These are phyloP conservation scores for Ascidia mentula DNA, from an alignment of 23 tunicate species.

Conservation along the genomic window DNA sequence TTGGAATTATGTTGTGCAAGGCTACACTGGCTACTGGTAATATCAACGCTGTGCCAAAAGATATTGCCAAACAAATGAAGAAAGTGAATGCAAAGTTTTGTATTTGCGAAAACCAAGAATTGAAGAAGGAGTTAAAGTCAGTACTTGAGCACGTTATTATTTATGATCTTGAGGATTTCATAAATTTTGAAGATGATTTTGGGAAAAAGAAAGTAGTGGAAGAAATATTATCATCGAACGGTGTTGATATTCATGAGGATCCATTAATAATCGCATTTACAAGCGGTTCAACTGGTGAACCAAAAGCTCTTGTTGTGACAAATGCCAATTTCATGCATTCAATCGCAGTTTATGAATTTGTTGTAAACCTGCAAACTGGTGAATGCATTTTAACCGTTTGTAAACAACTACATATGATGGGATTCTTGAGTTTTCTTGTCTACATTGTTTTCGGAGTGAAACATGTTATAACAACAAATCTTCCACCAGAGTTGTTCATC, in stretches of 20 bases:
- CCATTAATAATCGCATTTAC: background rate
- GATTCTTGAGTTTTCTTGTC: background rate
- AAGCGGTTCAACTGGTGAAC: conserved; percentile 14
- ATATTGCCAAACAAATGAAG: background rate
- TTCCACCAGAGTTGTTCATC: background rate
- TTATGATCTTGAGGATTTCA: no score
- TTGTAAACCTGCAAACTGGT: background rate
- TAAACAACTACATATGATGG: background rate
- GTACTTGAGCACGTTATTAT: no score
- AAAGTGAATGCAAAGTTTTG: background rate
- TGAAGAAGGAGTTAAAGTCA: no score
- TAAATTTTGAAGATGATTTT: no score
- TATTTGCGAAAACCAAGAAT: background rate
- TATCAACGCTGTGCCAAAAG: background rate
- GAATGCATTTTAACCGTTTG: background rate
- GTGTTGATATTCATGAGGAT: background rate
- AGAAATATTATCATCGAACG: background rate
- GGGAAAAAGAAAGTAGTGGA: no score
- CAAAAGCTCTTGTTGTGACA: background rate
- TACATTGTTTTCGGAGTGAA: background rate
- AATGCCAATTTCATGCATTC: background rate
- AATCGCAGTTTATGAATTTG: background rate
- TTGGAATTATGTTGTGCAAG: background rate
- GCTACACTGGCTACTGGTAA: background rate
- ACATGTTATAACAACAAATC: background rate